Conservation (phyloP, 2,113 vertebrate species). For the Nannobrachium achirus region DNA sequence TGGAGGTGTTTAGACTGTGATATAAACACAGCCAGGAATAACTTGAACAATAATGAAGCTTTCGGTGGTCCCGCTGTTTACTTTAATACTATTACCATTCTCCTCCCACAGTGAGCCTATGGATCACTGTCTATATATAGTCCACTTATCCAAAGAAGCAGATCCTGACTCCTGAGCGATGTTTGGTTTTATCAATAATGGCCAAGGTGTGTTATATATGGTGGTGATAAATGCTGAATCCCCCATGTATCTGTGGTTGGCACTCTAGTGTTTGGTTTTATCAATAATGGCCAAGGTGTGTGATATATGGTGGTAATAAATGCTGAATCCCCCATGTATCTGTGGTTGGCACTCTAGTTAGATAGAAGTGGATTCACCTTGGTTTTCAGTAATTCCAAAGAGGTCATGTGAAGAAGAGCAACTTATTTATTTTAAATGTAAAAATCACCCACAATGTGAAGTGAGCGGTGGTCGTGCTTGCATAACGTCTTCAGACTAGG, state of each 20-base stretch:
- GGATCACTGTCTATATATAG: slow-evolving; percentile 24
- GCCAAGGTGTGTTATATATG: background rate
- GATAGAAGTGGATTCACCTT: slow-evolving; percentile 6
- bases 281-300: slow-evolving; percentile 16
- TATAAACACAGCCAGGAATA: slow-evolving; percentile 57
- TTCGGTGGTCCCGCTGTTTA: slow-evolving; percentile 69
- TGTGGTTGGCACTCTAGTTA: slow-evolving; percentile 26
- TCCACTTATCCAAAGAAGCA: slow-evolving; percentile 27
- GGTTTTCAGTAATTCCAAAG: slow-evolving; percentile 27
- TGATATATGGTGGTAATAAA: slow-evolving; percentile 24
- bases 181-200: background rate
- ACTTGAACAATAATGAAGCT: slow-evolving; percentile 43
- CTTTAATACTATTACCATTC: slow-evolving; percentile 27
- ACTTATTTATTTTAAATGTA: too few species aligned
- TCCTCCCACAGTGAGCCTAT: slow-evolving; percentile 20
- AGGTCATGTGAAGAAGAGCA: slow-evolving; percentile 37
- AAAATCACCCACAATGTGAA: too few species aligned
- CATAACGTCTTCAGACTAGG: too few species aligned
- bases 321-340: slow-evolving; percentile 13
- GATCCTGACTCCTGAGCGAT: slow-evolving; percentile 14
- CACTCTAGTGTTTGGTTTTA: slow-evolving; percentile 7
- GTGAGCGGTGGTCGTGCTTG: too few species aligned
- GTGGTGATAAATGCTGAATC: background rate
- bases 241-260: background rate
- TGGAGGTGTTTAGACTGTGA: slow-evolving; percentile 42